These are phyloP conservation scores for Rhagophthalmus giganteus DNA, from an alignment of 2,888 invertebrate genomes.

Conservation along the genomic window DNA sequence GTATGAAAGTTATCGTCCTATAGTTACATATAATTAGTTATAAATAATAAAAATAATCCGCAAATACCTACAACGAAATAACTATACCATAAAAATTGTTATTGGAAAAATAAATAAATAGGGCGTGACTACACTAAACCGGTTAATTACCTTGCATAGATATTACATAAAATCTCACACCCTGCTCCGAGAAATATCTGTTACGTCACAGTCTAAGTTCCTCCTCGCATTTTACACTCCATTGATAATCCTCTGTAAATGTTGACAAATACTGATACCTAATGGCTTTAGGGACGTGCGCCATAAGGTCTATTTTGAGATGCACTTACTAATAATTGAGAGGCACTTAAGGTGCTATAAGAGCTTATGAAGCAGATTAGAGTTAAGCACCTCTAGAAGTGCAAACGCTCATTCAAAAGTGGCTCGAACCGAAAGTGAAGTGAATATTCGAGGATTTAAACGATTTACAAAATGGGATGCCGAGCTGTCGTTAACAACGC, in stretches of 20 bases:
- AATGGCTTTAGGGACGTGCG: slow-evolving; percentile 20
- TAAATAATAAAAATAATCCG: no score
- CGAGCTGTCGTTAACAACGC: slow-evolving; percentile 9
- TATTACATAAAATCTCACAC: background rate
- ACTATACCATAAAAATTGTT: no score
- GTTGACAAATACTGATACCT: slow-evolving; percentile 44
- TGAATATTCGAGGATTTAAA: slow-evolving; percentile 38
- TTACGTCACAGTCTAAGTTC: slow-evolving; percentile 18
- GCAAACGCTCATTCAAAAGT: slow-evolving; percentile 35
- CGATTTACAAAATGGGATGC: slow-evolving; percentile 38
- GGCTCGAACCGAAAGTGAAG: slow-evolving; percentile 31
- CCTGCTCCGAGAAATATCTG: background rate
- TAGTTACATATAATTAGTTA: no score
- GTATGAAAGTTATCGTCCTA: no score
- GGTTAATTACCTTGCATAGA: no score
- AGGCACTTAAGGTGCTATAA: slow-evolving; percentile 53
- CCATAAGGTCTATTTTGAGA: slow-evolving; percentile 35
- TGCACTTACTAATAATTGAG: slow-evolving; percentile 48
- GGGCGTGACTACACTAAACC: no score
- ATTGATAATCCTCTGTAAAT: slow-evolving; percentile 45
- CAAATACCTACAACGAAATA: no score
- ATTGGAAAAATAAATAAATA: no score
- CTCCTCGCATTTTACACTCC: slow-evolving; percentile 37
- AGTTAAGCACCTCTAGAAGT: slow-evolving; percentile 48
- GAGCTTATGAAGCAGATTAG: slow-evolving; percentile 49